Base-by-base conservation (phyloP, 1,140 invertebrate genomes). In the Scaptodrosophila lebanonensis region DNA sequence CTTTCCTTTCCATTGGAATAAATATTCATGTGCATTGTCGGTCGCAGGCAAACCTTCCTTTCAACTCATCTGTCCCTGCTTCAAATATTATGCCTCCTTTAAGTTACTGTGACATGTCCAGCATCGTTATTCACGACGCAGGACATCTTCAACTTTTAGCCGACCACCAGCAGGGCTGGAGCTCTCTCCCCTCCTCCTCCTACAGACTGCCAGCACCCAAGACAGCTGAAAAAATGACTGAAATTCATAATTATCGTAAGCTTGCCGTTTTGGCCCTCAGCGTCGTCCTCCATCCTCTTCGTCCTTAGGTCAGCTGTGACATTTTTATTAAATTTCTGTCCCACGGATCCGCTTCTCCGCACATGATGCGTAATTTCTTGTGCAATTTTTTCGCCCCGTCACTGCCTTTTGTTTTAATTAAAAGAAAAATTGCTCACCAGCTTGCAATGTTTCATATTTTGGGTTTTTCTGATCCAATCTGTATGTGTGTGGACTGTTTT, bases 311-410 rank as follows among this genome's bases (percentile, higher is more conserved):
- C 66, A 64, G 53, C 60, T 70, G 60, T 60, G 60, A 70, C 67
- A 70, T 70, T 70, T 70, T 70, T 69, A 69, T 70, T 70, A 70
- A 70, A 68, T 68, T 68, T 70, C 54, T 42, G 27, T 33, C 16
- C n/a, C 27, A 17, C n/a, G n/a, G n/a, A n/a, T 22, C 13, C 11
- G 17, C 11, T 1, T 15, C 27, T 29, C 13, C 51, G 27, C 38
- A 35, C 51, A 17, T 25, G 5, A 45, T 22, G 57, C 38, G 13
- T 11, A 39, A 51, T n/a, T n/a, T n/a, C n/a, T n/a, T n/a, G n/a
- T n/a, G n/a, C 35, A 52, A 53, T 47, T 53, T 47, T 33, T 60
- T 39, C 32, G 25, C 40, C 7, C 33, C 15, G 36, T 43, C 40
- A 30, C 35, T 32, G 32, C 43, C 43, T 35, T 5, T 12, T 35